Evolutionary conservation across 2,888 invertebrate species (phyloP), one percentile per base, ranked within the genome.

Genomic region (Malachius bipustulatus): DNA sequence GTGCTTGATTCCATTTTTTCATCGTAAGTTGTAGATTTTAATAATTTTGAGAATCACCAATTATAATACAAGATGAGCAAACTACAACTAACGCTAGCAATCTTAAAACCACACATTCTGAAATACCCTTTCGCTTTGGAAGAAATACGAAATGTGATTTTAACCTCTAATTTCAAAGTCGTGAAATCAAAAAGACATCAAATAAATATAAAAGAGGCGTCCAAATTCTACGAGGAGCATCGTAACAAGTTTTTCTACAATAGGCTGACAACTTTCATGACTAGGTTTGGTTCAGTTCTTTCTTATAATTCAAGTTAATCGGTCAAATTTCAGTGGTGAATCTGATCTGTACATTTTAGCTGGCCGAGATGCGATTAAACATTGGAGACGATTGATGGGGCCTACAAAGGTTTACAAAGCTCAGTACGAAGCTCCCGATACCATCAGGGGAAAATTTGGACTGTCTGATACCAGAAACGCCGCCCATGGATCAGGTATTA

Each of bases 381-480:
- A 75, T 34, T 94, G 94, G 94, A 71, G 94, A 43, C 56, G 63
- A 34, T 60, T 93, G 32, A 77, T 94, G 67, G 94, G 94, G 0
- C 91, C 93, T 2, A 93, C 94, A 0, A 89, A 89, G 65, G 84
- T 82, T 0, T 83, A 69, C 54, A 78, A 77, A 57, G 79, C 87
- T 1, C 78, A 87, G 40, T 83, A 77, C 53, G 73, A 74, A 37
- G 73, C 78, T 35, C 91, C 91, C 0, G 59, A 78, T 35, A 75
- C 81, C 34, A 75, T 96, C 41, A 67, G 96, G 48, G 87, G 87
- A 2, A 66, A 70, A 53, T 89, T 80, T 65, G 94, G 94, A 0
- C 66, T 94, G 11, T 87, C 93, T 0, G 96, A 96, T 57, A 94
- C 96, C 0, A 73, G 94, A 50, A 96, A 96, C 67, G 89, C 85